phyloP scores from a whole-genome alignment of 2,797 vertebrate species.

The Sebastes variabilis region DNA sequence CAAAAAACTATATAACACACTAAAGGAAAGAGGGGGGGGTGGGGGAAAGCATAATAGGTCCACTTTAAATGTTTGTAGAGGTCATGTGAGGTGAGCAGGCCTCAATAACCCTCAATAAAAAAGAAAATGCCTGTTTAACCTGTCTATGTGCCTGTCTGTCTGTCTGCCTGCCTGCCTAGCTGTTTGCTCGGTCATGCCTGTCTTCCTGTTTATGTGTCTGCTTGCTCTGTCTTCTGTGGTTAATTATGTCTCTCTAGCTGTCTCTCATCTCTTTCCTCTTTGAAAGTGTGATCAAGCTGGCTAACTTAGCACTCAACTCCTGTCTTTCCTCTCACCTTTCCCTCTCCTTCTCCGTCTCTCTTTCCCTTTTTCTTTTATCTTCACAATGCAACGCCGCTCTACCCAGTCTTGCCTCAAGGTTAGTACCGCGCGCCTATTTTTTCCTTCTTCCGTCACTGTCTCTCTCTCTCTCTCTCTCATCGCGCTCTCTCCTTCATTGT shows the following conservation, averaged over 20 bases:
- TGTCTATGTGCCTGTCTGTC: constrained; percentile 31
- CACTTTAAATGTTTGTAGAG: constrained; percentile 8
- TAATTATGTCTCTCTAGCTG: constrained; percentile 29
- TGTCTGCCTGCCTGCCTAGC: constrained; percentile 26
- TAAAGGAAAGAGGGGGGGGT: too few species aligned
- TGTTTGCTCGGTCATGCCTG: constrained; percentile 38
- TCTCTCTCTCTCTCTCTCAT: constrained; percentile 55
- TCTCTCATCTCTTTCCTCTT: constrained; percentile 54
- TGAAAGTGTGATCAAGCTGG: constrained; percentile 69
- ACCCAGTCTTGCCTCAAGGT: constrained; percentile 85
- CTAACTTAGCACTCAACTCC: constrained; percentile 63
- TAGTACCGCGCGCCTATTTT: constrained; percentile 72
- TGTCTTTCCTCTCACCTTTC: constrained; percentile 64
- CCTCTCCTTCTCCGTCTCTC: constrained; percentile 49
- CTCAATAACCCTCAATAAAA: constrained; percentile 8
- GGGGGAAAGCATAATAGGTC: too few species aligned
- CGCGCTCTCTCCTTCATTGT: constrained; percentile 56
- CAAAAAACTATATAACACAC: too few species aligned
- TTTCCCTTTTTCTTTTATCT: constrained; percentile 66
- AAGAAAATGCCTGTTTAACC: constrained; percentile 1
- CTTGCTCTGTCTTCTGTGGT: constrained; percentile 34
- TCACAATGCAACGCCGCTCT: constrained; percentile 71
- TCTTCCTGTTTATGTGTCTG: constrained; percentile 43
- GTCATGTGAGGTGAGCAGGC: constrained; percentile 44
- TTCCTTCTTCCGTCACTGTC: constrained; percentile 35